phyloP scores from a whole-genome alignment of 2,113 vertebrate genomes.

The Sula dactylatra region DNA sequence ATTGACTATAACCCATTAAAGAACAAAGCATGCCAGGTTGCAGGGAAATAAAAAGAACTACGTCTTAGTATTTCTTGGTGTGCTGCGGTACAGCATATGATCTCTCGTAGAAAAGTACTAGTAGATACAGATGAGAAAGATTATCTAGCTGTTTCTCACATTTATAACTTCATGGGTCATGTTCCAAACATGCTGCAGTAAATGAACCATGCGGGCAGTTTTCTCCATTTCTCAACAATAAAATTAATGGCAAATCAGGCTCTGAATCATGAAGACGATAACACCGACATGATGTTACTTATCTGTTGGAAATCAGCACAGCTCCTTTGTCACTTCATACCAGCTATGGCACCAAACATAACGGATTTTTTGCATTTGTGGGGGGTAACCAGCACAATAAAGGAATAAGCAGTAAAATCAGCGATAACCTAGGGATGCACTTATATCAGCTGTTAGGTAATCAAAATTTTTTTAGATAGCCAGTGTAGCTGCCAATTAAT shows the following conservation, averaged over 20 bases:
- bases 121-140: background rate
- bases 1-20: background rate
- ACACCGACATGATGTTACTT: background rate
- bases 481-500: background rate
- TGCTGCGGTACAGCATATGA: background rate
- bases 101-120: background rate
- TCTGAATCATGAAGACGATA: background rate
- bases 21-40: background rate
- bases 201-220: background rate
- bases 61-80: background rate
- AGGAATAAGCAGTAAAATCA: background rate
- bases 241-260: background rate
- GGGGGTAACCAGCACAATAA: background rate
- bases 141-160: background rate
- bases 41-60: background rate
- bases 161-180: background rate
- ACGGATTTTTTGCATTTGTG: background rate
- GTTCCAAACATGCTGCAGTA: background rate
- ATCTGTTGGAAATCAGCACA: background rate
- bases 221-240: background rate
- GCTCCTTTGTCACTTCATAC: background rate
- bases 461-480: background rate
- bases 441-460: background rate
- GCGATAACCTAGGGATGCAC: background rate
- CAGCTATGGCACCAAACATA: background rate